phyloP scores from a whole-genome alignment of 2,888 invertebrate species.

The Stramonita haemastoma region DNA sequence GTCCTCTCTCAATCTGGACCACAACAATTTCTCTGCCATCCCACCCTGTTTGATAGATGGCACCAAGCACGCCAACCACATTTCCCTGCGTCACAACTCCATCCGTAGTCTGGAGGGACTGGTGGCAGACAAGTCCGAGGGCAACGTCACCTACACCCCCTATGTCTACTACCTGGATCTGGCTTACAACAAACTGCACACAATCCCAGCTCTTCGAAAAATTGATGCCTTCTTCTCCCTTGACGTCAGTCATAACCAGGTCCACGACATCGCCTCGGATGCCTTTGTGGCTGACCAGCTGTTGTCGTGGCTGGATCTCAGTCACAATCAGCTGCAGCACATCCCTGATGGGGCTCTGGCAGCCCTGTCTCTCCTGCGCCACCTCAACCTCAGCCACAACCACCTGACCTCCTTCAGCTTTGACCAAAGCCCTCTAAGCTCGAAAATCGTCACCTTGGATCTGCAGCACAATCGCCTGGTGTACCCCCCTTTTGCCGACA shows the following conservation, averaged over 20 bases:
- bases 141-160: background rate
- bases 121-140: background rate
- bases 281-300: conserved; percentile 9
- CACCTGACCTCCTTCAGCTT: conserved; percentile 10
- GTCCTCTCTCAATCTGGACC: conserved; percentile 29
- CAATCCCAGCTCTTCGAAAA: conserved; percentile 32
- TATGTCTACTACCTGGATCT: conserved; percentile 40
- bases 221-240: conserved; percentile 26
- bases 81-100: conserved; percentile 29
- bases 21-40: conserved; percentile 8
- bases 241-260: conserved; percentile 42
- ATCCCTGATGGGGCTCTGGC: conserved; percentile 23
- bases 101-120: background rate
- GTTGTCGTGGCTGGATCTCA: conserved; percentile 39
- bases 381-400: conserved; percentile 39
- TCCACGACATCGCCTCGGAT: conserved; percentile 7
- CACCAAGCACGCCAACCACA: conserved; percentile 2
- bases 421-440: conserved; percentile 22
- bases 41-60: conserved; percentile 32
- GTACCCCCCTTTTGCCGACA: conserved; percentile 39
- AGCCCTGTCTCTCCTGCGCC: background rate
- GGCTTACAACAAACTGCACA: conserved; percentile 41
- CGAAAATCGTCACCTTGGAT: conserved; percentile 34
- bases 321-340: conserved; percentile 37
- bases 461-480: conserved; percentile 41